Evolutionary conservation across 2,113 vertebrate species (phyloP).

Genomic region (Formicarius rufipectus): DNA sequence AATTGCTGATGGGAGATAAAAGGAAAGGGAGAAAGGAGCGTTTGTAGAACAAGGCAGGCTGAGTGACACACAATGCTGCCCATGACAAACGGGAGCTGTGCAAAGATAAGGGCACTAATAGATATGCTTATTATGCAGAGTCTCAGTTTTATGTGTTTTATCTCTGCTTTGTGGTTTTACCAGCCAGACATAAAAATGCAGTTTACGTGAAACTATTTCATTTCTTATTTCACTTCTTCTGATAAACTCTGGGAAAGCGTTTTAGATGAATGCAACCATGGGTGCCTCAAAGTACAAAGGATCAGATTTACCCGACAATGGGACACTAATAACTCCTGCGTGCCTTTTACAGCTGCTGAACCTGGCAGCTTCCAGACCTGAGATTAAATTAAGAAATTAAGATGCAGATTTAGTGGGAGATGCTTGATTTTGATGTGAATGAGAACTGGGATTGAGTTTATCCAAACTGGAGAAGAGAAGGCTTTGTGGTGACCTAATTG

Average conservation of each 20-base stretch:
- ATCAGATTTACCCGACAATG: background rate
- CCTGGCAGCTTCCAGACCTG: background rate
- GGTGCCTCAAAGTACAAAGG: conserved; percentile 21
- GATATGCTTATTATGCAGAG: conserved; percentile 30
- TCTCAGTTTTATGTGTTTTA: conserved; percentile 12
- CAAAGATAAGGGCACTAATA: conserved; percentile 33
- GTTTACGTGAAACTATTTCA: conserved; percentile 13
- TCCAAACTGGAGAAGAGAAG: background rate
- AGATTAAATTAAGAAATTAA: conserved; percentile 46
- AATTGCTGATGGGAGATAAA: background rate
- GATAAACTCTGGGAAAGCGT: background rate
- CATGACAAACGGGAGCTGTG: conserved; percentile 30
- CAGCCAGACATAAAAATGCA: conserved; percentile 33
- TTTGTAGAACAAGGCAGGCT: conserved; percentile 36
- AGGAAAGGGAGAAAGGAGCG: background rate
- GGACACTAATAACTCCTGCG: background rate
- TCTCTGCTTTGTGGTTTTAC: conserved; percentile 45
- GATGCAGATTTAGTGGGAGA: background rate
- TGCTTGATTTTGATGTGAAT: background rate
- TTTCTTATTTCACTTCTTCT: conserved; percentile 48
- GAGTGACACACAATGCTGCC: conserved; percentile 45
- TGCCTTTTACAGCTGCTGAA: background rate
- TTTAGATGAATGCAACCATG: conserved; percentile 55
- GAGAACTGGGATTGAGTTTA: background rate
- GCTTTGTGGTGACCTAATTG: background rate